Conservation (phyloP, 2,888 invertebrate genomes). For the Embidobia sp. region DNA sequence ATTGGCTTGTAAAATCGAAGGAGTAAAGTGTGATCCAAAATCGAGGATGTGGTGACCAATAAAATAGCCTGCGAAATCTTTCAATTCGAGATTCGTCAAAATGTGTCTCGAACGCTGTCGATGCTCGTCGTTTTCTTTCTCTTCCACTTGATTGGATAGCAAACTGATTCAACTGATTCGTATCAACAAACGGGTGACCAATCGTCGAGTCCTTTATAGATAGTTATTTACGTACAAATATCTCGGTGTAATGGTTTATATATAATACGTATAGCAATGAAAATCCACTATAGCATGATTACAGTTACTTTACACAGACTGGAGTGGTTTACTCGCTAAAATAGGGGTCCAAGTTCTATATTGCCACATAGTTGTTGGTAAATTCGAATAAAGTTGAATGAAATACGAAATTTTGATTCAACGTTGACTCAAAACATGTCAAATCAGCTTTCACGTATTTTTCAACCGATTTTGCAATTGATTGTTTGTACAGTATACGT, state of each 20-base stretch:
- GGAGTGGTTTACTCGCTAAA: conserved; percentile 73
- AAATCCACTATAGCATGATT: conserved; percentile 78
- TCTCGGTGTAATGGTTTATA: conserved; percentile 68
- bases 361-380: too few species aligned
- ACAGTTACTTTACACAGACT: conserved; percentile 80
- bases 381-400: conserved; percentile 64
- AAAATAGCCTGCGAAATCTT: conserved; percentile 12
- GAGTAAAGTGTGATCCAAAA: conserved; percentile 29
- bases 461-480: too few species aligned
- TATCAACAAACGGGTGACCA: conserved; percentile 70
- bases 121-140: conserved; percentile 40
- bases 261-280: conserved; percentile 75
- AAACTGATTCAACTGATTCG: conserved; percentile 63
- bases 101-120: background rate
- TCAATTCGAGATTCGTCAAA: conserved; percentile 21
- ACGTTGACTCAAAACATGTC: too few species aligned
- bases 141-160: conserved; percentile 33
- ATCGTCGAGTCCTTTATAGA: conserved; percentile 73
- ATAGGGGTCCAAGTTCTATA: too few species aligned
- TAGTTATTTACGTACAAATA: conserved; percentile 77
- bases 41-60: background rate
- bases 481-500: conserved; percentile 52
- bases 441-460: too few species aligned
- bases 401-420: background rate
- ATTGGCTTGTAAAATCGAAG: conserved; percentile 3